phyloP scores from a whole-genome alignment of 1,140 invertebrate genomes.

The Pristionchus pacificus region DNA sequence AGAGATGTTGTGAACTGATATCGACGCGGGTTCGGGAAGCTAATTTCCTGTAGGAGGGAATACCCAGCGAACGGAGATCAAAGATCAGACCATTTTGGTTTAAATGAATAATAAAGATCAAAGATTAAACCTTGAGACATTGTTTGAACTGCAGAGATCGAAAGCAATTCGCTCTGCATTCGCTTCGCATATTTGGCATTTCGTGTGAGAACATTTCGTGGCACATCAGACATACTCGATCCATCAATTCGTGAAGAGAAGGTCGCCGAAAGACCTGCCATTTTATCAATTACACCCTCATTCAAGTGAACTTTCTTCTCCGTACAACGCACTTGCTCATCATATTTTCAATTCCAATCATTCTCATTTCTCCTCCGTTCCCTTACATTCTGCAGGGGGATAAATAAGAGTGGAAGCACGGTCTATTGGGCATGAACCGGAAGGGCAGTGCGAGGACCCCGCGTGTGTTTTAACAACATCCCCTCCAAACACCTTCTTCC shows the following conservation, averaged over 20 bases:
- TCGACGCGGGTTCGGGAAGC: background rate
- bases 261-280: constrained; percentile 1
- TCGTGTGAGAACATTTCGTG: constrained; percentile 12
- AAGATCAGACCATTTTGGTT: background rate
- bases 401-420: too few relatives aligned
- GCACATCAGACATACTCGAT: constrained; percentile 13
- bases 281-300: background rate
- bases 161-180: constrained; percentile 14
- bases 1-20: background rate
- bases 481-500: too few relatives aligned
- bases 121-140: constrained; percentile 1
- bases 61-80: background rate
- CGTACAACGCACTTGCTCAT: too few relatives aligned
- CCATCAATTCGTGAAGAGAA: constrained; percentile 12
- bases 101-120: background rate
- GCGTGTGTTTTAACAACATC: too few relatives aligned
- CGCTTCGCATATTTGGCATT: constrained; percentile 6
- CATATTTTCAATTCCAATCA: too few relatives aligned
- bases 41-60: background rate
- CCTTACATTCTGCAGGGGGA: too few relatives aligned
- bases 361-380: too few relatives aligned
- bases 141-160: background rate
- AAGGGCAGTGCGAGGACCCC: too few relatives aligned
- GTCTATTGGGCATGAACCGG: too few relatives aligned
- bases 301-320: too few relatives aligned